Base-by-base conservation (phyloP, 2,113 vertebrate genomes). In the Dromiciops gliroides region DNA sequence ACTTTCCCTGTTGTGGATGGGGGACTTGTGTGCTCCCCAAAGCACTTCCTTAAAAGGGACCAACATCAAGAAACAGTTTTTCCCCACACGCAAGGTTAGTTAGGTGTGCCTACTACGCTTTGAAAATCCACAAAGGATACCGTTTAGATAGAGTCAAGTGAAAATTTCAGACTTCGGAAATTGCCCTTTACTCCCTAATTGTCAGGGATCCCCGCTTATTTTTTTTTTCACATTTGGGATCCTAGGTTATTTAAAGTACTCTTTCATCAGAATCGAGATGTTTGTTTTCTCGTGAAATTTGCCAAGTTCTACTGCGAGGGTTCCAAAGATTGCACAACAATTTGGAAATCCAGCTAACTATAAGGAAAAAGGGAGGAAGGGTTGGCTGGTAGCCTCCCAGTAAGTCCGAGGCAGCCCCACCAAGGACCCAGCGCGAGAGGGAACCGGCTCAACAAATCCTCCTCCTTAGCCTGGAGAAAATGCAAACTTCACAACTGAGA, bases 241-340 rank as follows among this genome's bases (percentile, higher is more conserved):
- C 94, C 26, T 12, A 8, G 91, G 28, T 94, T 97, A 96, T 97
- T 97, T 96, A 96, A 95, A 93, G 92, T 94, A 94, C 67, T 90
- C 94, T 94, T 44, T 96, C 93, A 97, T 92, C 89, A 92, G 88
- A 94, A 94, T 83, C 0, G 1, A 3, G 47, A 48, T 8, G 60
- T 94, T 97, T 93, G 95, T 95, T 96, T 94, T 94, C 95, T 97
- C 94, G 96, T 94, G 91, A 56, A 14, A 90, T 95, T 67, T 95
- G 96, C 96, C 97, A 97, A 97, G 94, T 97, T 96, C 92, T 95
- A 94, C 37, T 83, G 48, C 95, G 93, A 96, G 24, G 48, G 95
- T 95, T 97, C 97, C 95, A 97, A 95, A 96, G 50, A 93, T 97
- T 97, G 96, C 89, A 92, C 94, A 97, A 97, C 51, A 92, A 96